Percentiles rank a stretch among this genome's conserved stretches.
phyloP scores from a whole-genome alignment of 2,797 vertebrate species.

The Lycodopsis pacificus region DNA sequence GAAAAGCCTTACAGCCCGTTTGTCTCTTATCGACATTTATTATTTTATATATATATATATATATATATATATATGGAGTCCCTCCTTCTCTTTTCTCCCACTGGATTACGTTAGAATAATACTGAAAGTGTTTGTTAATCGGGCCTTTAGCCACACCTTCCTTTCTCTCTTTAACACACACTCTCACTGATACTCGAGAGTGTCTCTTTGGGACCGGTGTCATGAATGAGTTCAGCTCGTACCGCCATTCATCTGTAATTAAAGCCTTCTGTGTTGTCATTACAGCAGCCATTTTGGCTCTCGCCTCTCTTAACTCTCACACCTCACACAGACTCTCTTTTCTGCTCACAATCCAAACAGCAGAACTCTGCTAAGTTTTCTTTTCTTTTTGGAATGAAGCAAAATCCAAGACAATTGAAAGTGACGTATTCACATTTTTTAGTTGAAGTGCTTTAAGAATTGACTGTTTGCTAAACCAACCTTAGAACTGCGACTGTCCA shows the following conservation, averaged over 20 bases:
- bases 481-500: background rate
- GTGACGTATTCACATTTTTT: background rate
- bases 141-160: background rate
- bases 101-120: background rate
- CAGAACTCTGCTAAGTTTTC: background rate
- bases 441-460: background rate
- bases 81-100: background rate
- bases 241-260: slow-evolving; percentile 68
- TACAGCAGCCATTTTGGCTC: slow-evolving; percentile 42
- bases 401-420: background rate
- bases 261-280: slow-evolving; percentile 59
- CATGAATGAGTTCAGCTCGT: slow-evolving; percentile 66
- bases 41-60: background rate
- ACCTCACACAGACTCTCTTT: no score
- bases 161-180: background rate
- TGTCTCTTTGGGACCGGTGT: slow-evolving; percentile 52
- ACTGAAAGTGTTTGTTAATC: background rate
- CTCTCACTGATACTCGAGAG: slow-evolving; percentile 11
- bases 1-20: background rate
- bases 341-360: background rate
- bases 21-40: background rate
- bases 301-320: background rate
- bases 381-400: no score
- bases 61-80: background rate
- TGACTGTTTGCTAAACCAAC: background rate